Percentiles rank a stretch among this genome's conserved stretches.
These are phyloP conservation scores for Brachylomia viminalis DNA, from an alignment of 2,888 invertebrate species.

Conservation along the genomic window DNA sequence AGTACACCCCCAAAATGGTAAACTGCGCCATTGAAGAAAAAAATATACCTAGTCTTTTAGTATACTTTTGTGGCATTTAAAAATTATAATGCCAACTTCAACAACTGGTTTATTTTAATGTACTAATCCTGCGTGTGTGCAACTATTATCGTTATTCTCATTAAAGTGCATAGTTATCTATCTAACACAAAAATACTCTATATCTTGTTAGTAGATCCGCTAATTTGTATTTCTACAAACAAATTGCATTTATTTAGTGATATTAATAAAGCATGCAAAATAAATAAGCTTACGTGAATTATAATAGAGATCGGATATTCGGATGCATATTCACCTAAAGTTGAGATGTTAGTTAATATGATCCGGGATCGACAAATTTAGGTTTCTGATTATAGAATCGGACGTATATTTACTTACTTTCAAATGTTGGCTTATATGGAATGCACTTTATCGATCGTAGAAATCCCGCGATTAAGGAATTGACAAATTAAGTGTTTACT, in stretches of 20 bases:
- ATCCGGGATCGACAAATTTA: no score
- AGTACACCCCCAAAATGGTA: neutral
- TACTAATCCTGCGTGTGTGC: neutral
- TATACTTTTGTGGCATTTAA: neutral
- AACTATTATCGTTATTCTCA: neutral
- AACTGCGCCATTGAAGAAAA: neutral
- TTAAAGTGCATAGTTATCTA: neutral
- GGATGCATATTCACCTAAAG: no score
- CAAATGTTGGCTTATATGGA: no score
- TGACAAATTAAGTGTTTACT: no score
- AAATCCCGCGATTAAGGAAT: no score
- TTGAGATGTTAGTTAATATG: no score
- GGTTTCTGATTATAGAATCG: no score
- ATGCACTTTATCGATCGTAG: no score
- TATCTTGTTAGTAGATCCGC: neutral
- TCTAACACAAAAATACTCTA: slow-evolving; percentile 19
- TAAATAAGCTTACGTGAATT: slow-evolving; percentile 9
- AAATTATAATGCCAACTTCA: neutral
- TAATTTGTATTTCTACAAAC: slow-evolving; percentile 31
- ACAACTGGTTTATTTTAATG: neutral
- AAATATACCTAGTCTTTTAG: neutral
- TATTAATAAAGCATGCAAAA: slow-evolving; percentile 36
- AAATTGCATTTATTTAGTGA: slow-evolving; percentile 19
- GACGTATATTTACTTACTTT: no score
- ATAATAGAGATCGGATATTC: no score